phyloP scores from a whole-genome alignment of 1,140 invertebrate species.

The Drosophila virilis region DNA sequence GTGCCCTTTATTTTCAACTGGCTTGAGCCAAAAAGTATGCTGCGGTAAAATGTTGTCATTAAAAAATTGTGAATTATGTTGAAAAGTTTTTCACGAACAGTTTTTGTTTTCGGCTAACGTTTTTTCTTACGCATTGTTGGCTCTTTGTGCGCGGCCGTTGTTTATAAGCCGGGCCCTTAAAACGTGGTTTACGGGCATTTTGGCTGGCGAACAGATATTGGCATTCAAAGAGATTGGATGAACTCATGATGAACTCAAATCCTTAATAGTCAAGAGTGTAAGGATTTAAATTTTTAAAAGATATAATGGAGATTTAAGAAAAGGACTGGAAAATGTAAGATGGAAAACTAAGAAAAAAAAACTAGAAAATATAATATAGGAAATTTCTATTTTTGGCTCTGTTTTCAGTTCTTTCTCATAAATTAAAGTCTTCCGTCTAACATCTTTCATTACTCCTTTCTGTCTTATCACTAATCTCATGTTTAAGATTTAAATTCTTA shows the following conservation, averaged over 20 bases:
- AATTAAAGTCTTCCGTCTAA: too few relatives aligned
- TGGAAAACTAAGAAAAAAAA: too few relatives aligned
- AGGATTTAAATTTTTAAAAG: too few relatives aligned
- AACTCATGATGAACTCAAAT: not conserved
- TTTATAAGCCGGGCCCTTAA: conserved; percentile 9
- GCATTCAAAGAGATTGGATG: not conserved
- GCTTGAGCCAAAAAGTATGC: conserved; percentile 50
- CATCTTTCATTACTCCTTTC: too few relatives aligned
- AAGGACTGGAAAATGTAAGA: too few relatives aligned
- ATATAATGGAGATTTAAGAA: too few relatives aligned
- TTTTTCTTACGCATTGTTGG: conserved; percentile 30
- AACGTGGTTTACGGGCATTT: conserved; percentile 3
- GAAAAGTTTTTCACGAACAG: conserved; percentile 21
- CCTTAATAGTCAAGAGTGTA: too few relatives aligned
- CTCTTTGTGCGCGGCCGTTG: conserved; percentile 1
- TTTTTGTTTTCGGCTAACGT: conserved; percentile 8
- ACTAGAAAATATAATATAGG: too few relatives aligned
- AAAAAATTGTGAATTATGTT: conserved; percentile 65
- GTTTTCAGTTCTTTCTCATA: too few relatives aligned
- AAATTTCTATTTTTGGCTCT: too few relatives aligned
- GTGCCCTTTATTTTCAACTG: not conserved
- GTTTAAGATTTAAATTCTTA: too few relatives aligned
- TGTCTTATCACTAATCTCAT: too few relatives aligned
- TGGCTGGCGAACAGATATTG: conserved; percentile 4
- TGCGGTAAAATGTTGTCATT: conserved; percentile 69